Percentiles rank a stretch among this genome's conserved stretches.
These are phyloP conservation scores for Lamprotornis superbus DNA, from an alignment of 2,113 vertebrate genomes.

Conservation along the genomic window DNA sequence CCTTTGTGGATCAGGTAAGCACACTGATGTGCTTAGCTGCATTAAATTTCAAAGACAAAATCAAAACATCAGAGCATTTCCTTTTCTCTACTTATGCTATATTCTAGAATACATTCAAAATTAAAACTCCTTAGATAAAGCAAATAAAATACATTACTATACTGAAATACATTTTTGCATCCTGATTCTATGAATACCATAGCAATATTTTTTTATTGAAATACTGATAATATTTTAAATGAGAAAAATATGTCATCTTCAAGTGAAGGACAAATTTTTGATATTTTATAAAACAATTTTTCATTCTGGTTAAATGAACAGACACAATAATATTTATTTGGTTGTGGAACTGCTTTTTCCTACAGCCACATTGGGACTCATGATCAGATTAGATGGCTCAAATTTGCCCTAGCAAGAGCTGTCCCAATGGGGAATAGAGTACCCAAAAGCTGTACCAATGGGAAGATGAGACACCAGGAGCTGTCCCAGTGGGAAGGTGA, in stretches of 20 bases:
- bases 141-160: background rate
- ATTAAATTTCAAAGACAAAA: conserved; percentile 1
- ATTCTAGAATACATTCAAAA: background rate
- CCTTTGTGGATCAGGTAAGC: background rate
- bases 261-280: background rate
- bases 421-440: background rate
- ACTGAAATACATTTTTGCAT: background rate
- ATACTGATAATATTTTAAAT: background rate
- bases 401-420: background rate
- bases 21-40: background rate
- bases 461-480: background rate
- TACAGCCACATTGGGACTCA: background rate
- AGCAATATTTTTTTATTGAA: background rate
- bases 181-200: background rate
- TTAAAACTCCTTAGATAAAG: background rate
- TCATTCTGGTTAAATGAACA: background rate
- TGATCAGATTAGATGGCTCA: background rate
- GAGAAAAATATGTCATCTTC: background rate
- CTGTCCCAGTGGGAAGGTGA: background rate
- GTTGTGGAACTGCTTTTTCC: background rate
- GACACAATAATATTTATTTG: background rate
- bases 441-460: background rate
- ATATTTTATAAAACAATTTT: background rate
- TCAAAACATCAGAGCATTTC: background rate
- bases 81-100: background rate